A percentile compares a stretch with the other conserved stretches of the same genome.
Conservation (phyloP, 2,113 vertebrate species). For the Desmodus rotundus region DNA sequence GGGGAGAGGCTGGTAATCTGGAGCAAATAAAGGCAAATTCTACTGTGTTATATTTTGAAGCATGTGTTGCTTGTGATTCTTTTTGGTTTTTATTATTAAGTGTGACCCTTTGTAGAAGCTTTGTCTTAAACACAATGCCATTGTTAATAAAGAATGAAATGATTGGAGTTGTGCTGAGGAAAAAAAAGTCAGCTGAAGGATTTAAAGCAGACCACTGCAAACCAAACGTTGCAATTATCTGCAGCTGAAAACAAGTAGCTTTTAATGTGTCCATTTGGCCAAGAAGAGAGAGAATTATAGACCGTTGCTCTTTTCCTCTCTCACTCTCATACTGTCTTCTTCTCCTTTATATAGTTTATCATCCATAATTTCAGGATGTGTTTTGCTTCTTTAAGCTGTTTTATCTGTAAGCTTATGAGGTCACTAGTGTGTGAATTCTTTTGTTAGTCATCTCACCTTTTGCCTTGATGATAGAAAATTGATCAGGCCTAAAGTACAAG, state of each 20-base stretch:
- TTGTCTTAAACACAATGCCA: conserved; percentile 60
- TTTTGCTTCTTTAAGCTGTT: conserved; percentile 91
- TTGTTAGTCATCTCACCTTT: conserved; percentile 90
- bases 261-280: conserved; percentile 91
- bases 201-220: conserved; percentile 80
- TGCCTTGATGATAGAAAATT: conserved; percentile 94
- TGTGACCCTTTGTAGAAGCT: conserved; percentile 68
- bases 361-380: conserved; percentile 88
- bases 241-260: conserved; percentile 94
- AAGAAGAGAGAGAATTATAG: conserved; percentile 91
- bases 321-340: conserved; percentile 48
- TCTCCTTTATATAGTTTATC: conserved; percentile 85
- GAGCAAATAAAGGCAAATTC: conserved; percentile 12
- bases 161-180: conserved; percentile 66
- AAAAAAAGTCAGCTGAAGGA: conserved; percentile 71
- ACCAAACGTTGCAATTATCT: conserved; percentile 90
- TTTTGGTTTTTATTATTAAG: conserved; percentile 63
- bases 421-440: conserved; percentile 89
- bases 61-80: conserved; percentile 54
- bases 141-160: conserved; percentile 77
- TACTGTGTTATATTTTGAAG: conserved; percentile 39
- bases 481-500: conserved; percentile 93
- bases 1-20: neutral
- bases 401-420: conserved; percentile 88
- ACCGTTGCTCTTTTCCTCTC: conserved; percentile 80